phyloP scores from a whole-genome alignment of 2,797 vertebrate genomes.

The Sardinella longiceps region DNA sequence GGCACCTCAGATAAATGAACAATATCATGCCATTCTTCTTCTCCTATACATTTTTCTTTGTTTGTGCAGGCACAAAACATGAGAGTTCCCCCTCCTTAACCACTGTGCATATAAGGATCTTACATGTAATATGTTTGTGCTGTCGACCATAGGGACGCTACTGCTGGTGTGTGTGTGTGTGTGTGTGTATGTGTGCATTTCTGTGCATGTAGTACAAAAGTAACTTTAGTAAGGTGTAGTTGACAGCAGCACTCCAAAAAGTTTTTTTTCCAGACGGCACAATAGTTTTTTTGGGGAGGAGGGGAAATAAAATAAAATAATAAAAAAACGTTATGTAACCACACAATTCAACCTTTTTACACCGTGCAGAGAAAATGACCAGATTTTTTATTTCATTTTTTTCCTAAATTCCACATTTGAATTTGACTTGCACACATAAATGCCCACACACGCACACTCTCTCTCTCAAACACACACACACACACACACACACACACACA shows the following conservation, averaged over 20 bases:
- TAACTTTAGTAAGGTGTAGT: background rate
- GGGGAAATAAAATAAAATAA: too few relatives aligned
- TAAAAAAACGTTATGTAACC: background rate
- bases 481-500: slow-evolving; percentile 17
- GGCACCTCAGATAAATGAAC: too few relatives aligned
- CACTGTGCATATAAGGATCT: too few relatives aligned
- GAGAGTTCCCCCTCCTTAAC: too few relatives aligned
- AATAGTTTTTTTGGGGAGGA: background rate
- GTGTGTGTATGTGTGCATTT: background rate
- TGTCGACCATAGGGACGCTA: too few relatives aligned
- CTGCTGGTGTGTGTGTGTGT: background rate
- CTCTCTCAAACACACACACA: slow-evolving; percentile 30
- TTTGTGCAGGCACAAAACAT: too few relatives aligned
- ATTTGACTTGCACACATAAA: slow-evolving; percentile 35
- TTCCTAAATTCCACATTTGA: background rate
- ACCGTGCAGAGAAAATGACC: slow-evolving; percentile 15
- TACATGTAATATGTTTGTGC: too few relatives aligned
- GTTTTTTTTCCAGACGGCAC: slow-evolving; percentile 6
- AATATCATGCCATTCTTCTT: too few relatives aligned
- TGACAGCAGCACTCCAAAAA: slow-evolving; percentile 12
- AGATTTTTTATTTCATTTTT: background rate
- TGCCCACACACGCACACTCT: slow-evolving; percentile 26
- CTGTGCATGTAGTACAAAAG: background rate
- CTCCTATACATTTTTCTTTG: too few relatives aligned
- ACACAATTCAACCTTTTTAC: slow-evolving; percentile 2